Evolutionary conservation across 2,797 vertebrate genomes (phyloP), one percentile per base, ranked within the genome.

Genomic region (Dendrocincla fuliginosa): DNA sequence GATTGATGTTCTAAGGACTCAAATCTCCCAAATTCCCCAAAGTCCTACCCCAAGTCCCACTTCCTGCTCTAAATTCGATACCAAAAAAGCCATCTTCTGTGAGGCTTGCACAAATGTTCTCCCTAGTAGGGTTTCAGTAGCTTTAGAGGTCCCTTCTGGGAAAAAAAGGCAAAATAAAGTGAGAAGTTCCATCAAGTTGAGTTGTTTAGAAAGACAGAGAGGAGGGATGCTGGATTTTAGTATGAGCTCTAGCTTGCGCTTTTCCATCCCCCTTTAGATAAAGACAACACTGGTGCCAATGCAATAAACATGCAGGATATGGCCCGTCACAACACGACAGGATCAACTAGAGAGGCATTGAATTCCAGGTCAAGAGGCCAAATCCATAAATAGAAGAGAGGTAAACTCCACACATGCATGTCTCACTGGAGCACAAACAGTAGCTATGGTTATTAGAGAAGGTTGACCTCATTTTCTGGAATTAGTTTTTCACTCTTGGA

Each of bases 401-500:
- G 94, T 95, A 92, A 94, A 95, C 90, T 94, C 86, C 52, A 91
- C 81, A 87, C 61, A 84, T 88, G 52, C 18, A 0, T 82, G 89
- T 94, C 94, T 95, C 44, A 53, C 52, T 94, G 74, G 74, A 93
- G 89, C 89, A 95, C 93, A 96, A 96, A 93, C 93, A 94, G 96
- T 97, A 95, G 95, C 94, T 94, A 70, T 91, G 91, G 87, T 88
- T 96, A 96, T 95, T 91, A 65, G 77, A 95, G 93, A 96, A 94
- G 70, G 80, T 95, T 97, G 95, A 95, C 89, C 95, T 94, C 87
- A 95, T 94, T 96, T 95, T 95, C 91, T 97, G 94, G 90, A 95
- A 93, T 93, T 95, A 88, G 85, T 69, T 95, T 95, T 96, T 96
- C 46, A 57, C 39, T 61, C 85, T 96, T 95, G 96, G 95, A 96